Conservation (phyloP, 2,888 invertebrate species). For the Rhyacophila evoluta region DNA sequence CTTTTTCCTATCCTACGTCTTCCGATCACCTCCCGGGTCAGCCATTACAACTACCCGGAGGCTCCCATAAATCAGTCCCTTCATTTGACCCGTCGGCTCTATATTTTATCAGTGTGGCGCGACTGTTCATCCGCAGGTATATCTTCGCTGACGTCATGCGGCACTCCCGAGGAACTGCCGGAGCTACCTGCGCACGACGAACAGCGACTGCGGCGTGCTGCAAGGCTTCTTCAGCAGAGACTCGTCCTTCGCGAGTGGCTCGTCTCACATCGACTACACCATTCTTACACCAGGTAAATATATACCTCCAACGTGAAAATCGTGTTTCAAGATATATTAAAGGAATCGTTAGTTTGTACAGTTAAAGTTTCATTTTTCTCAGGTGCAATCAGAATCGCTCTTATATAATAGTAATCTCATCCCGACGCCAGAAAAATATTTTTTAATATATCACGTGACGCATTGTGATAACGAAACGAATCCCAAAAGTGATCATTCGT, state of each 20-base stretch:
- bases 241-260: conserved; percentile 90
- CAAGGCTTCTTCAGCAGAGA: conserved; percentile 83
- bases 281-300: conserved; percentile 79
- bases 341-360: too few species aligned
- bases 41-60: neutral
- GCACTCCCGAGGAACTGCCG: conserved; percentile 81
- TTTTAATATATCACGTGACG: too few species aligned
- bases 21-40: neutral
- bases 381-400: too few species aligned
- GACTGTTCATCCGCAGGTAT: conserved; percentile 72
- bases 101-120: conserved; percentile 20
- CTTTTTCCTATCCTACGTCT: neutral
- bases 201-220: conserved; percentile 84
- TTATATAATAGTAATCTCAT: too few species aligned
- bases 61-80: neutral
- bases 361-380: too few species aligned
- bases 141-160: conserved; percentile 85
- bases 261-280: conserved; percentile 78
- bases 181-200: conserved; percentile 88
- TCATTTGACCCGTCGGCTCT: neutral
- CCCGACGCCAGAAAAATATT: too few species aligned
- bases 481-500: too few species aligned
- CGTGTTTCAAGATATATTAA: too few species aligned
- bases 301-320: too few species aligned
- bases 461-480: too few species aligned